phyloP scores from a whole-genome alignment of 1,140 invertebrate species.

The Lethrus apterus region DNA sequence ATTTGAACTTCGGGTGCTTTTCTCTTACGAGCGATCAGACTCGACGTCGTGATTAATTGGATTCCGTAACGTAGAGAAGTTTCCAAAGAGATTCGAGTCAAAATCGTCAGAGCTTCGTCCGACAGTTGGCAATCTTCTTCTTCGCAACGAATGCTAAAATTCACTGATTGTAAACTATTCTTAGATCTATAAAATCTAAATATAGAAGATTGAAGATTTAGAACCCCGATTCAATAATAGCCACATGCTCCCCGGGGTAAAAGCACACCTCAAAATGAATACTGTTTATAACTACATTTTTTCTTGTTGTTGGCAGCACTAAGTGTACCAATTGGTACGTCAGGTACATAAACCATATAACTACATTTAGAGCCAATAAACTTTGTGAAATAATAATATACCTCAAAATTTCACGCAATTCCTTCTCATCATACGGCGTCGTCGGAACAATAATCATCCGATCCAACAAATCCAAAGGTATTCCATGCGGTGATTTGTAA shows the following conservation, averaged over 20 bases:
- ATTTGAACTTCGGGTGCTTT: constrained; percentile 85
- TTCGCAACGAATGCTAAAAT: constrained; percentile 62
- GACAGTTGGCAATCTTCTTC: constrained; percentile 97
- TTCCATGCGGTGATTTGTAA: constrained; percentile 90
- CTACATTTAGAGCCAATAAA: too few species aligned
- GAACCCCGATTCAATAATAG: too few species aligned
- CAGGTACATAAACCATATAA: too few species aligned
- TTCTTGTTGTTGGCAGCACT: too few species aligned
- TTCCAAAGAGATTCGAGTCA: constrained; percentile 88
- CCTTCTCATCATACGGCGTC: constrained; percentile 77
- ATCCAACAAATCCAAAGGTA: constrained; percentile 94
- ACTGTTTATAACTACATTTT: not conserved
- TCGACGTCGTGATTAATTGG: constrained; percentile 93
- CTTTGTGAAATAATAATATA: constrained; percentile 37
- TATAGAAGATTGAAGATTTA: too few species aligned
- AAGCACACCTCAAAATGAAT: constrained; percentile 1
- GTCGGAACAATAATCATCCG: constrained; percentile 94
- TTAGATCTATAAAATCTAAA: not conserved
- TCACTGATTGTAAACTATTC: too few species aligned
- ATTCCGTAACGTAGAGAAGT: constrained; percentile 96
- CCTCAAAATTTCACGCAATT: constrained; percentile 86
- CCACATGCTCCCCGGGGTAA: too few species aligned
- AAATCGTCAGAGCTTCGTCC: constrained; percentile 81
- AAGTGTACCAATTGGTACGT: too few species aligned
- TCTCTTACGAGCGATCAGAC: constrained; percentile 71